A percentile compares a stretch with the other conserved stretches of the same genome.
phyloP scores from a whole-genome alignment of 2,888 invertebrate species.

The Labia minor region DNA sequence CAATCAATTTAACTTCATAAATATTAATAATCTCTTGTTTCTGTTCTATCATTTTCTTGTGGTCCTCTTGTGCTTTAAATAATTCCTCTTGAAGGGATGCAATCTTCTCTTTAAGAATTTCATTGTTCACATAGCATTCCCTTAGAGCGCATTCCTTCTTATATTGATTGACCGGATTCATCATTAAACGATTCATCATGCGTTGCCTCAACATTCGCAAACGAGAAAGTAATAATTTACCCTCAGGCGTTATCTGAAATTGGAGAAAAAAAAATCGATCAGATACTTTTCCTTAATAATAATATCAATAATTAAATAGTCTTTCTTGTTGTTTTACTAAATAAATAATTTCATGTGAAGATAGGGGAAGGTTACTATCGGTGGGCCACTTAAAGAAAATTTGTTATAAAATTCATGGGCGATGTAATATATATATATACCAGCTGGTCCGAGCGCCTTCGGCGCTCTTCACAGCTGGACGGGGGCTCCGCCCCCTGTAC shows the following conservation, averaged over 20 bases:
- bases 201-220: neutral
- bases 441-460: too few species aligned
- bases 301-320: neutral
- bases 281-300: neutral
- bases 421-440: too few species aligned
- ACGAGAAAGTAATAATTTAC: neutral
- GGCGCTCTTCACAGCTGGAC: too few species aligned
- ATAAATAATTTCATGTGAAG: neutral
- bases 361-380: too few species aligned
- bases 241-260: neutral
- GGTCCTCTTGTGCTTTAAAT: constrained; percentile 34
- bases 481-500: too few species aligned
- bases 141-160: constrained; percentile 34
- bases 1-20: constrained; percentile 32
- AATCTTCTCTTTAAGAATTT: neutral
- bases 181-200: constrained; percentile 40
- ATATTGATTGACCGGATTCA: constrained; percentile 35
- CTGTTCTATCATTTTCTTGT: constrained; percentile 32
- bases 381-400: too few species aligned
- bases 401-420: too few species aligned
- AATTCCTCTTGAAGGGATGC: constrained; percentile 28
- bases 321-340: neutral
- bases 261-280: neutral
- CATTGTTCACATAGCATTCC: neutral
- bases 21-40: constrained; percentile 35